Conservation (phyloP, 2,797 vertebrate genomes). For the Fratercula arctica region DNA sequence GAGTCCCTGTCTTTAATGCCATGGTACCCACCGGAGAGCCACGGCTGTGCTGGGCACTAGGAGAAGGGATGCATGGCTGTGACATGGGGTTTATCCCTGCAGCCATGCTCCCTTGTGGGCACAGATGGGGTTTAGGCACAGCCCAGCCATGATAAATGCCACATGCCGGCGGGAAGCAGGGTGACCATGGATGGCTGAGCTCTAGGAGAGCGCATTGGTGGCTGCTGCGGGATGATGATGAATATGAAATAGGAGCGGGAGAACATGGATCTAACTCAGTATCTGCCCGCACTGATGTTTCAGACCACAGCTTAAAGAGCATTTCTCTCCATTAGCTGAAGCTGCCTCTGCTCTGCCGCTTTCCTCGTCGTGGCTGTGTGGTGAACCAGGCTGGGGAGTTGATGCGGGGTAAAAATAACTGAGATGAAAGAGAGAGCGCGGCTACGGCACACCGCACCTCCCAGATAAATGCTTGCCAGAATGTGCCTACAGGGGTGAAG, state of each 20-base stretch:
- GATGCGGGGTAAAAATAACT: neutral
- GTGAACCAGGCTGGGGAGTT: neutral
- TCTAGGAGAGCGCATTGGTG: neutral
- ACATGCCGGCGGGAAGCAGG: fast-evolving
- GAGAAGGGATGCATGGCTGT: fast-evolving
- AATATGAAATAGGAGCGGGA: slow-evolving; percentile 33
- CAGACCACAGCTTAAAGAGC: neutral
- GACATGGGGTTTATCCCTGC: neutral
- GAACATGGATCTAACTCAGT: slow-evolving; percentile 17
- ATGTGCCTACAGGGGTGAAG: neutral
- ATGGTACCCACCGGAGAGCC: fast-evolving
- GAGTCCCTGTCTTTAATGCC: neutral
- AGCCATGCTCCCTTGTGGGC: neutral
- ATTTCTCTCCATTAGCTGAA: slow-evolving; percentile 16
- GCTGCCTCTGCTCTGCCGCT: neutral
- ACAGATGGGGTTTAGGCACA: neutral
- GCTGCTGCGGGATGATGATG: slow-evolving; percentile 38
- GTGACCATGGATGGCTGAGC: fast-evolving
- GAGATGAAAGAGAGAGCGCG: neutral
- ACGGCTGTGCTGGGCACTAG: fast-evolving
- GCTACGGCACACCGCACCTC: neutral
- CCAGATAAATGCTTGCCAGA: neutral
- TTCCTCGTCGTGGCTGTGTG: neutral
- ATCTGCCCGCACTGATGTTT: slow-evolving; percentile 3
- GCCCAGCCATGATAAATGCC: neutral